Base-by-base conservation (phyloP, 2,888 invertebrate species). In the Polyommatus icarus region DNA sequence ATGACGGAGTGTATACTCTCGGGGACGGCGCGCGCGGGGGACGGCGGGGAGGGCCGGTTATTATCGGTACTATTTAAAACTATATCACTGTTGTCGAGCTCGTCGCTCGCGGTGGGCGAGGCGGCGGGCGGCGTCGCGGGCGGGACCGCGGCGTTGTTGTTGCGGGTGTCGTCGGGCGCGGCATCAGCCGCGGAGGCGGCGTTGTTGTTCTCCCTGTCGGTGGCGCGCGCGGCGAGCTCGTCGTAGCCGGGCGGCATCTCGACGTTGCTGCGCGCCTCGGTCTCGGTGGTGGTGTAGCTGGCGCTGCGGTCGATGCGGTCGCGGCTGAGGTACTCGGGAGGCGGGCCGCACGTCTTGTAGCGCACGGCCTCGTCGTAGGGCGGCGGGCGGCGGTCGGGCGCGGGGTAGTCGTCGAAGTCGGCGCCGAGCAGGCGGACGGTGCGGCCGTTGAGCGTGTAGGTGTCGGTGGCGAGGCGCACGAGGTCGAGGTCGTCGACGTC, bases 231-330 rank as follows among this genome's bases (percentile, higher is more conserved):
- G 0, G 85, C 84, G 12, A 92, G 77, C 1, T 93, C 93, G 1
- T 93, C 91, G 77, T 94, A 93, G 7, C 90, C 83, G 0, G 93
- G 93, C 0, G 93, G 93, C 91, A 91, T 88, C 83, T 93, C 93
- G 0, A 91, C 78, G 54, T 92, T 91, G 80, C 76, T 87, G 1
- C 88, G 84, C 0, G 91, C 91, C 76, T 90, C 90, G 29, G 86
- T 86, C 46, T 91, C 91, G 5, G 76, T 79, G n/a, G 75, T 75
- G 29, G 15, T 75, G 75, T 75, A 75, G 75, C 75, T 75, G 0
- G 79, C 79, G 40, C 79, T 79, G 18, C 81, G 80, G 46, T 90
- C 86, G 0, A 92, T 78, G 0, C 84, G 85, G 18, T 91, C 92
- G 0, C 91, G 81, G 36, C 90, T 89, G 0, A 91, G 72, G 79